Evolutionary conservation across 2,113 vertebrate species (phyloP).

Genomic region (Steatornis caripensis): DNA sequence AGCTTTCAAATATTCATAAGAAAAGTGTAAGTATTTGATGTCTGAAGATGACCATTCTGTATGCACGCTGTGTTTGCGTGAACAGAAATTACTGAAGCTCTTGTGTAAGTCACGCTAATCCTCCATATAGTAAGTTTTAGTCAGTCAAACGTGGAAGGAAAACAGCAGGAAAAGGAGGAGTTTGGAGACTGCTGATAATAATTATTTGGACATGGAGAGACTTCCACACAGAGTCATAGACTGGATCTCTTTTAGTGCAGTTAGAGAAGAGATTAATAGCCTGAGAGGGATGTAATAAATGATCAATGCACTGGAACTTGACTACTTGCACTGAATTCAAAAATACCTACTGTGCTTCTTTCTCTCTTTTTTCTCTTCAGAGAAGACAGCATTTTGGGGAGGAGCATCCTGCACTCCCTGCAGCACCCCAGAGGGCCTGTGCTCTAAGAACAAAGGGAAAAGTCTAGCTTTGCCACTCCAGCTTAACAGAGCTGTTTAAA

Average conservation of each 20-base stretch:
- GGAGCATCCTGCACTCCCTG: not conserved
- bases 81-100: not conserved
- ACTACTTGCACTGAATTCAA: not conserved
- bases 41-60: not conserved
- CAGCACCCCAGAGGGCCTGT: not conserved
- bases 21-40: not conserved
- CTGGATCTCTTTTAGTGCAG: not conserved
- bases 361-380: not conserved
- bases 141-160: not conserved
- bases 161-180: not conserved
- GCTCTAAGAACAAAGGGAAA: not conserved
- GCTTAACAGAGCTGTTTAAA: not conserved
- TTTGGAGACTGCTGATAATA: not conserved
- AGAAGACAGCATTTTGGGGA: not conserved
- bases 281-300: not conserved
- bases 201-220: not conserved
- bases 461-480: not conserved
- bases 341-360: not conserved
- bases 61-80: rapidly evolving
- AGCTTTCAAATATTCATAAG: not conserved
- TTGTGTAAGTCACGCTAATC: not conserved
- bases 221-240: not conserved
- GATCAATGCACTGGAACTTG: not conserved
- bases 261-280: not conserved
- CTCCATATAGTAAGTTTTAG: not conserved